A percentile compares a stretch with the other conserved stretches of the same genome.
These are phyloP conservation scores for Acrocyrtus sp. DNA, from an alignment of 2,888 invertebrate genomes.

Conservation along the genomic window DNA sequence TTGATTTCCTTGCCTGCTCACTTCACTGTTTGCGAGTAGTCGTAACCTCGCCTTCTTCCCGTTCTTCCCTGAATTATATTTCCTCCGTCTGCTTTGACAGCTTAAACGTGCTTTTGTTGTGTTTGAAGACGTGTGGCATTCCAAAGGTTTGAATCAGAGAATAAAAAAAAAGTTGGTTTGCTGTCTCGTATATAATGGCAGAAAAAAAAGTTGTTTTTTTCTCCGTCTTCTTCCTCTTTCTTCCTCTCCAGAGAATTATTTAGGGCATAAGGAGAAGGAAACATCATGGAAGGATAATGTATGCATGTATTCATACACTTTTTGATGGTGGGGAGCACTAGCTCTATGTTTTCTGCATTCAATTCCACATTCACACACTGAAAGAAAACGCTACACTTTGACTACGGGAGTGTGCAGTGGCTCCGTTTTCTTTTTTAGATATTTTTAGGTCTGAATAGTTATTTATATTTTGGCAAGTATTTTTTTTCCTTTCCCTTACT, in stretches of 20 bases:
- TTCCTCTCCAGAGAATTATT: background rate
- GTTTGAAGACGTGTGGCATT: constrained; percentile 11
- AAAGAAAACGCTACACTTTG: too few species aligned
- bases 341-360: too few species aligned
- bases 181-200: background rate
- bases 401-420: too few species aligned
- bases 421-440: too few species aligned
- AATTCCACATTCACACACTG: too few species aligned
- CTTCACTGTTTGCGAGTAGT: background rate
- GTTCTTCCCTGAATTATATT: background rate
- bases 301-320: too few species aligned
- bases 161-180: constrained; percentile 20
- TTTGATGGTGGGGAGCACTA: too few species aligned
- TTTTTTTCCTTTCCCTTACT: too few species aligned
- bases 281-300: too few species aligned
- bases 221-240: too few species aligned
- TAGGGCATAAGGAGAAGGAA: background rate
- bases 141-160: constrained; percentile 4
- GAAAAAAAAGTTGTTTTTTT: background rate
- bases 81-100: constrained; percentile 20
- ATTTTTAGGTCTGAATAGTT: too few species aligned
- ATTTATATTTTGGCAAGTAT: too few species aligned
- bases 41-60: background rate
- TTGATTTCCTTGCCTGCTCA: background rate
- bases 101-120: constrained; percentile 18